Evolutionary conservation across 2,797 vertebrate species (phyloP).

Genomic region (Macropus fuliginosus): DNA sequence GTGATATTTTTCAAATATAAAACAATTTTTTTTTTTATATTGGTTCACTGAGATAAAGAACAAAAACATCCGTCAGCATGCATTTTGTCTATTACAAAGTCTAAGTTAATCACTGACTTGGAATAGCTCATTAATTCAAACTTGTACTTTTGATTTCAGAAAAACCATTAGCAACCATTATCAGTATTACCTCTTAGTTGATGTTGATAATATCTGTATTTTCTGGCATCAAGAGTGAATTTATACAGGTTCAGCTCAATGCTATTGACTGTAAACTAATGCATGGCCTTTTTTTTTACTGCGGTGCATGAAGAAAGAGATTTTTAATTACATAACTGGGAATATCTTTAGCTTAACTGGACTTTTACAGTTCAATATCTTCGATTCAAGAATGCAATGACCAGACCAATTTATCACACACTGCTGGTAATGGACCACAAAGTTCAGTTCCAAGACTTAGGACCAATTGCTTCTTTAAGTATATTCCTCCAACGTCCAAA

Average conservation of each 20-base stretch:
- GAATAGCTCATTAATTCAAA: not conserved
- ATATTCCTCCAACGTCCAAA: constrained; percentile 37
- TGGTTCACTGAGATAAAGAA: constrained; percentile 21
- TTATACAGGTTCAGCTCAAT: constrained; percentile 11
- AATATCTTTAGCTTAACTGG: not conserved
- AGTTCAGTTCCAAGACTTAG: constrained; percentile 46
- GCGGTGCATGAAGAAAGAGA: constrained; percentile 24
- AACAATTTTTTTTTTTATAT: constrained; percentile 28
- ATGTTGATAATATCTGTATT: constrained; percentile 22
- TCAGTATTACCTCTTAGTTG: not conserved
- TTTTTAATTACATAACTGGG: constrained; percentile 52
- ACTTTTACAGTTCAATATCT: constrained; percentile 6
- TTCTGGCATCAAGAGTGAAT: not conserved
- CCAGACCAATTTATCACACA: constrained; percentile 51
- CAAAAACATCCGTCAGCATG: not conserved
- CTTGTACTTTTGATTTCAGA: not conserved
- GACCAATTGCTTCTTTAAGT: constrained; percentile 51
- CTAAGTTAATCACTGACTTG: not conserved
- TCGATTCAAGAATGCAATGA: constrained; percentile 43
- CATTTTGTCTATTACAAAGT: not conserved
- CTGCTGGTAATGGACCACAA: constrained; percentile 19
- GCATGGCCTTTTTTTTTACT: not conserved
- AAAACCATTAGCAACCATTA: not conserved
- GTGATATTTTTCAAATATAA: not conserved
- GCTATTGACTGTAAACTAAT: constrained; percentile 25